Conservation (phyloP, 2,888 invertebrate species). For the Oligia strigilis region DNA sequence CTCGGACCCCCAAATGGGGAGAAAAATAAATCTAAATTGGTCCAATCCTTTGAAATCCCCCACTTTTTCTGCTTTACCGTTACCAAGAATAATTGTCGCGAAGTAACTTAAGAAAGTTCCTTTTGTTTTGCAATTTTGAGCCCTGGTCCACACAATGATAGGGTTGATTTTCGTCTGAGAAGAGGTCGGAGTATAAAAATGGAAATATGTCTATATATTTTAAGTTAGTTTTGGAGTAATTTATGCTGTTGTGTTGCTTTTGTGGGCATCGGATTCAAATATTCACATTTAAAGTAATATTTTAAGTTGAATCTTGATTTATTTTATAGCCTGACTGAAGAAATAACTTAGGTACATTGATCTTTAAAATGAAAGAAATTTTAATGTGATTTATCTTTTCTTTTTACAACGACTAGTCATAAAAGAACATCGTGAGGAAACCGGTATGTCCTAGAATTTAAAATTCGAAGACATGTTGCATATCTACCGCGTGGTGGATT, state of each 20-base stretch:
- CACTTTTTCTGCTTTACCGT: constrained; percentile 87
- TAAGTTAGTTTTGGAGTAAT: constrained; percentile 75
- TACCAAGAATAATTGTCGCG: constrained; percentile 87
- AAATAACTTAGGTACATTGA: neutral
- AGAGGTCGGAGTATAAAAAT: constrained; percentile 72
- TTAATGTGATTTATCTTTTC: neutral
- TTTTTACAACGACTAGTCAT: neutral
- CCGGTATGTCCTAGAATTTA: neutral
- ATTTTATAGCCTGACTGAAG: neutral
- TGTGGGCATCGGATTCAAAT: constrained; percentile 31
- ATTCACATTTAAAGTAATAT: constrained; percentile 4
- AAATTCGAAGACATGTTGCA: neutral
- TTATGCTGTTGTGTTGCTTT: constrained; percentile 70
- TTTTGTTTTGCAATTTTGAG: constrained; percentile 57
- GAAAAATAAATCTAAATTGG: constrained; percentile 90
- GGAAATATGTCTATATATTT: constrained; percentile 78
- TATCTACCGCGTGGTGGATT: no score
- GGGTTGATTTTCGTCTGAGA: constrained; percentile 48
- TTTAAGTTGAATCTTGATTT: constrained; percentile 5
- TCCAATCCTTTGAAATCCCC: constrained; percentile 88
- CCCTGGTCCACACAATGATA: constrained; percentile 17
- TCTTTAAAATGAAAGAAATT: neutral
- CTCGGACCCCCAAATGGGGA: constrained; percentile 80
- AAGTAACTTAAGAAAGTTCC: constrained; percentile 82
- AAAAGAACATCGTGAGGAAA: neutral